Base-by-base conservation (phyloP, 2,797 vertebrate species). In the Poeciliopsis gracilis region DNA sequence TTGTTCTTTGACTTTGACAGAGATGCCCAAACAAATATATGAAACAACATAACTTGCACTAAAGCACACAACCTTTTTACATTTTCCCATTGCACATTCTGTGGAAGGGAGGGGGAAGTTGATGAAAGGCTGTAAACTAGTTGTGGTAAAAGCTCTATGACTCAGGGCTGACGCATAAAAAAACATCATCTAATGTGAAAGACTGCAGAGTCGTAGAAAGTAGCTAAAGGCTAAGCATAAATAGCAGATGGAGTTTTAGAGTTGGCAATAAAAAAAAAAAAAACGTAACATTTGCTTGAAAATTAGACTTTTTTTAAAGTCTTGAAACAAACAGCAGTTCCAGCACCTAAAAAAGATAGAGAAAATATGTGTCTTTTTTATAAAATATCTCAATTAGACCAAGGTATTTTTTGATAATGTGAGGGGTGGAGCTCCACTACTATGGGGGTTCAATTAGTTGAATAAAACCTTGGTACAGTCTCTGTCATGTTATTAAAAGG, bases 141-240 rank as follows among this genome's bases (percentile, higher is more conserved):
- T 78, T 74, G 77, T 86, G 78, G 88, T 88, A 88, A 88, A 88
- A 90, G 83, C 76, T 66, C 76, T 79, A 82, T 85, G 84, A 91
- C 75, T 83, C 13, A 4, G 70, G 46, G 67, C 77, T 82, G 85
- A 84, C 15, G n/a, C 76, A 85, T 93, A 82, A 89, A 92, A 57
- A n/a, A 90, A 87, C 82, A 77, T 83, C 55, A 89, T 89, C 77
- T 80, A 74, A 81, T 55, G 70, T 89, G 72, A 88, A 86, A 75
- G 74, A 85, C 83, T 81, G 80, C 75, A 80, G 72, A 72, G 59
- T 59, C 69, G 80, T 80, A 82, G 76, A 75, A 69, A 20, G 76
- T 36, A 57, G 76, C 78, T 86, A 82, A 89, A 89, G 84, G 87
- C 80, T 82, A 72, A 83, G 82, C 79, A 89, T 78, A 76, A 91